Evolutionary conservation across 2,888 invertebrate species (phyloP).

Genomic region (Drosophila trichaetosa): DNA sequence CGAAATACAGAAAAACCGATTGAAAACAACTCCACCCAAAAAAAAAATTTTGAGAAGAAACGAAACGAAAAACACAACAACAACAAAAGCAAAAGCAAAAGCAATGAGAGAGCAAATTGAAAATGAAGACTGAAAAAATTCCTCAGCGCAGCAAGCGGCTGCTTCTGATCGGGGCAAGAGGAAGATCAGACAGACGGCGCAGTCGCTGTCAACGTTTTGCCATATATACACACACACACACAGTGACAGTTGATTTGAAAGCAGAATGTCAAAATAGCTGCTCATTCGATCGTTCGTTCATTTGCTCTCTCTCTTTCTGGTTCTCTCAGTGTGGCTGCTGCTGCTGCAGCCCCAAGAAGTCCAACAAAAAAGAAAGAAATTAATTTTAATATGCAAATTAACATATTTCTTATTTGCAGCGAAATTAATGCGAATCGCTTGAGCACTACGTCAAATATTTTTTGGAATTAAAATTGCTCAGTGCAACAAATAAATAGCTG

Average conservation of each 20-base stretch:
- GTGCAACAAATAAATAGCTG: slow-evolving; percentile 5
- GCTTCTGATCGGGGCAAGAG: slow-evolving; percentile 46
- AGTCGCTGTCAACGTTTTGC: slow-evolving; percentile 55
- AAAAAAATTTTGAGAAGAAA: slow-evolving; percentile 44
- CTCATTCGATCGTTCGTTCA: slow-evolving; percentile 41
- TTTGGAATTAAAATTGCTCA: slow-evolving; percentile 21
- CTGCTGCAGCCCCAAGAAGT: slow-evolving; percentile 48
- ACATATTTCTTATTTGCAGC: slow-evolving; percentile 43
- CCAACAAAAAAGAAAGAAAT: slow-evolving; percentile 62
- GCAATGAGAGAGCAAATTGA: slow-evolving; percentile 54
- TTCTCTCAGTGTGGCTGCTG: slow-evolving; percentile 51
- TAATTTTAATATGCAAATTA: slow-evolving; percentile 65
- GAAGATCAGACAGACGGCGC: slow-evolving; percentile 50
- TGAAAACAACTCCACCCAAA: slow-evolving; percentile 79
- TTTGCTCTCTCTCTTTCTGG: slow-evolving; percentile 8
- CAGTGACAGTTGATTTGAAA: slow-evolving; percentile 58
- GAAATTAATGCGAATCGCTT: slow-evolving; percentile 25
- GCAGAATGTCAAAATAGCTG: slow-evolving; percentile 77
- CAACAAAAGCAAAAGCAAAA: slow-evolving; percentile 25
- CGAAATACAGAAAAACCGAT: slow-evolving; percentile 54
- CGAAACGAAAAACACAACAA: slow-evolving; percentile 50
- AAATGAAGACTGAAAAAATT: slow-evolving; percentile 74
- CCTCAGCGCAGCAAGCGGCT: slow-evolving; percentile 63
- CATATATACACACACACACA: slow-evolving; percentile 30
- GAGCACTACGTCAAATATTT: slow-evolving; percentile 1